Evolutionary conservation across 1,140 invertebrate species (phyloP), one percentile per base, ranked within the genome.

Genomic region (Eulimnadia texana): DNA sequence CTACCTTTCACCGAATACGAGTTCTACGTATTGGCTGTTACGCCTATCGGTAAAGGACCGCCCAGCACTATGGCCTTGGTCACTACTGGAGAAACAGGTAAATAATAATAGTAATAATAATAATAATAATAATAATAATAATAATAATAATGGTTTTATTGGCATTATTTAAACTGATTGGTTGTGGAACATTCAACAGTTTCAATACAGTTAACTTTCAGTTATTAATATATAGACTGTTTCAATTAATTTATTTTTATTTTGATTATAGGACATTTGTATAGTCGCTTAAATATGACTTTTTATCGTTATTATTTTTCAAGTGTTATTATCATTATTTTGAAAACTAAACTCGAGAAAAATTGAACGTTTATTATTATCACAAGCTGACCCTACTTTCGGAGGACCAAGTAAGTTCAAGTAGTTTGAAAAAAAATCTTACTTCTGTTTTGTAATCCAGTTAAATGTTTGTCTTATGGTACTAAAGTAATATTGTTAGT

Each of bases 1-100:
- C 90, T 87, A 58, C 90, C 93, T 1, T 95, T 93, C 73, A 97
- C 93, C 0, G 90, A 93, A 70, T 99, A 99, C 77, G 91, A 97
- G 73, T 91, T 98, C 77, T 89, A 86, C 72, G 89, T 98, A 61
- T 86, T 93, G 64, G 93, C 93, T 19, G 90, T 93, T 19, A 97
- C 95, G 76, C 86, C 84, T 69, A 87, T 94, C 67, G 95, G 94
- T 42, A 79, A 90, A 65, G 91, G 94, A 58, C 82, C 84, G 29
- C 84, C 90, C 1, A 94, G 90, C 67, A 77, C 82, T 23, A 83
- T 92, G 0, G 84, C 86, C 19, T 82, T 88, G 66, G 86, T 94
- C 66, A 95, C 91, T 60, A 98, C 93, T 52, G 91, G 92, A 70
- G 92, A 96, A 83, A 88, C 91, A 80, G 91, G 93, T 95, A 82